A percentile compares a stretch with the other conserved stretches of the same genome.
phyloP scores from a whole-genome alignment of 1,140 invertebrate species.

The Drosophila kepulauana region DNA sequence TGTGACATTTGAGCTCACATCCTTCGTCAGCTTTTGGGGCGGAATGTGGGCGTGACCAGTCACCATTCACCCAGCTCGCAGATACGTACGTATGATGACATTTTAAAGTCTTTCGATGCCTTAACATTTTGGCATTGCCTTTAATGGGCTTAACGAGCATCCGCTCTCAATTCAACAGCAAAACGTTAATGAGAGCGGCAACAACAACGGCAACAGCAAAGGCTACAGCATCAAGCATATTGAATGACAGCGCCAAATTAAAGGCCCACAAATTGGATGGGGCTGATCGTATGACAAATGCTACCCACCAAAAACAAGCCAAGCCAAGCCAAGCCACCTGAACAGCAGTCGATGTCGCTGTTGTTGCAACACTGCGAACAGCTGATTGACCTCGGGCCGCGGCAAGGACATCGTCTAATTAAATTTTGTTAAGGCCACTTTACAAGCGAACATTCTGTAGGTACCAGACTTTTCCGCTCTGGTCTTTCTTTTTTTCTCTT shows the following conservation, averaged over 20 bases:
- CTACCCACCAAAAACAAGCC: slow-evolving; percentile 23
- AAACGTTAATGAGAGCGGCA: slow-evolving; percentile 41
- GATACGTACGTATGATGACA: slow-evolving; percentile 39
- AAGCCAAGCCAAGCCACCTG: slow-evolving; percentile 50
- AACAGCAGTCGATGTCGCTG: slow-evolving; percentile 4
- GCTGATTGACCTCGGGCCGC: slow-evolving; percentile 61
- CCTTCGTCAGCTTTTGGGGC: slow-evolving; percentile 65
- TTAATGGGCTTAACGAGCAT: slow-evolving; percentile 77
- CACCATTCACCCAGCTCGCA: neutral
- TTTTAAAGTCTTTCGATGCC: slow-evolving; percentile 64
- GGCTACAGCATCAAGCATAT: slow-evolving; percentile 58
- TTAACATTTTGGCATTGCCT: slow-evolving; percentile 55
- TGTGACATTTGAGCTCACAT: slow-evolving; percentile 73
- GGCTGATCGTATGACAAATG: slow-evolving; percentile 70
- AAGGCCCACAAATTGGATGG: slow-evolving; percentile 33
- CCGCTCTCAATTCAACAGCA: slow-evolving; percentile 48
- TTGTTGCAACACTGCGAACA: slow-evolving; percentile 17
- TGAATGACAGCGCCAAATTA: slow-evolving; percentile 75
- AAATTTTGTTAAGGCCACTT: slow-evolving; percentile 60
- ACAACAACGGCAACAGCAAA: slow-evolving; percentile 5
- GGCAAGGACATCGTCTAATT: slow-evolving; percentile 71
- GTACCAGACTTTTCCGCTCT: slow-evolving; percentile 24
- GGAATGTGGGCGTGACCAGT: slow-evolving; percentile 44
- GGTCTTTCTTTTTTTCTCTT: slow-evolving; percentile 10
- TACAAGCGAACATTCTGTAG: slow-evolving; percentile 43